phyloP scores from a whole-genome alignment of 2,113 vertebrate genomes.

The Gasterosteus aculeatus region DNA sequence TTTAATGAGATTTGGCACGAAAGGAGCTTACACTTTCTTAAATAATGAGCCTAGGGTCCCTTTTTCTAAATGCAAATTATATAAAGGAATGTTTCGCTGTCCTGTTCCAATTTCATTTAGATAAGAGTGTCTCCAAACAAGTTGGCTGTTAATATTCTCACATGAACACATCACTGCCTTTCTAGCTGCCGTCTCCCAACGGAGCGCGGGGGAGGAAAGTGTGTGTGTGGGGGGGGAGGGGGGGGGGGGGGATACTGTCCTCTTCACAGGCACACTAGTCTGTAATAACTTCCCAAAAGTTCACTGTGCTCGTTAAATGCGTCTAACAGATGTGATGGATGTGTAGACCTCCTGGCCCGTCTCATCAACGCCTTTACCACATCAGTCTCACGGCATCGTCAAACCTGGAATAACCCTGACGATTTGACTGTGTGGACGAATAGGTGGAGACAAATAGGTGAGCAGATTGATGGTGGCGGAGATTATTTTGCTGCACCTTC shows the following conservation, averaged over 20 bases:
- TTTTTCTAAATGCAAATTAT: conserved; percentile 81
- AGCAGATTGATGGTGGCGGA: neutral
- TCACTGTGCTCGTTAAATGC: conserved; percentile 78
- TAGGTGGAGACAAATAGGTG: neutral
- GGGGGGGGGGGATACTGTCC: conserved; percentile 60
- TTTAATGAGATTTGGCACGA: conserved; percentile 84
- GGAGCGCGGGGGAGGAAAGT: conserved; percentile 67
- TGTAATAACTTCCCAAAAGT: conserved; percentile 80
- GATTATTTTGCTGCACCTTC: neutral
- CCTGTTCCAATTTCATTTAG: conserved; percentile 84
- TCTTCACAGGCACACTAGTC: conserved; percentile 67
- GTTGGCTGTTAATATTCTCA: conserved; percentile 83
- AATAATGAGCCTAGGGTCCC: conserved; percentile 81
- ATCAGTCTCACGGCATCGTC: conserved; percentile 53
- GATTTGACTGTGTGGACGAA: conserved; percentile 6
- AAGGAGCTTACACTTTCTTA: conserved; percentile 84
- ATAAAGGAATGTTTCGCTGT: conserved; percentile 81
- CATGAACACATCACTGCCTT: conserved; percentile 80
- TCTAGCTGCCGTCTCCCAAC: conserved; percentile 65
- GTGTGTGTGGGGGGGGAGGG: conserved; percentile 29
- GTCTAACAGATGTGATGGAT: conserved; percentile 65
- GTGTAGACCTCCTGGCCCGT: conserved; percentile 24
- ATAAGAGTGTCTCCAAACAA: conserved; percentile 81
- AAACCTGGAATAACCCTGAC: conserved; percentile 31
- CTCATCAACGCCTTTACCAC: conserved; percentile 24